Percentiles rank a stretch among this genome's conserved stretches.
Evolutionary conservation across 2,797 vertebrate species (phyloP).

Genomic region (Gobionotothen gibberifrons): DNA sequence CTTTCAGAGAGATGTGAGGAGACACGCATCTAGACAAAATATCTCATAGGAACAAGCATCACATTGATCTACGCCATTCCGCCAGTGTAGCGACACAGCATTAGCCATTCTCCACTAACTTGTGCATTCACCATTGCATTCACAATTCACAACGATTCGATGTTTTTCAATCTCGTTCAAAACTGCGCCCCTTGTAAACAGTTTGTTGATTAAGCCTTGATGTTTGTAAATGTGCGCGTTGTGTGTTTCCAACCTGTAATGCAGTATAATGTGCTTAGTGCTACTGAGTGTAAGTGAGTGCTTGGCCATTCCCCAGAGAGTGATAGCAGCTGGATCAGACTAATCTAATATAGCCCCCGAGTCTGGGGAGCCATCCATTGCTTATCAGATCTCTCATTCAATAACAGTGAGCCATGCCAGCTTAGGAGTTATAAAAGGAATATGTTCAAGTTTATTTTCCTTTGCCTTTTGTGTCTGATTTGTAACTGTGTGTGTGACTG

Average conservation of each 20-base stretch:
- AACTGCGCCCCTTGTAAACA: slow-evolving; percentile 66
- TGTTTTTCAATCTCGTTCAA: slow-evolving; percentile 56
- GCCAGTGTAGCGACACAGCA: slow-evolving; percentile 8
- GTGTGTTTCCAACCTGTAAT: slow-evolving; percentile 77
- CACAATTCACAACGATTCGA: too few relatives aligned
- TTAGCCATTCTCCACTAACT: slow-evolving; percentile 35
- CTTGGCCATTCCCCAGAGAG: slow-evolving; percentile 79
- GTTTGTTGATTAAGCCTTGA: slow-evolving; percentile 77
- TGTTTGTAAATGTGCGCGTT: slow-evolving; percentile 73
- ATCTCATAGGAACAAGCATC: slow-evolving; percentile 45
- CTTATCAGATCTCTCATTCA: slow-evolving; percentile 83
- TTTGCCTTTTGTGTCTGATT: slow-evolving; percentile 24
- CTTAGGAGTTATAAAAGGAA: slow-evolving; percentile 65
- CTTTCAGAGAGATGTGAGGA: slow-evolving; percentile 61
- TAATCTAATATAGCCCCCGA: slow-evolving; percentile 80
- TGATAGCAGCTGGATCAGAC: slow-evolving; percentile 83
- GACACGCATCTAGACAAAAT: slow-evolving; percentile 50
- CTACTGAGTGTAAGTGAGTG: slow-evolving; percentile 81
- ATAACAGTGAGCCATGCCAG: slow-evolving; percentile 70
- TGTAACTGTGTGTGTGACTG: slow-evolving; percentile 25
- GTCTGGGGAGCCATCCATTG: slow-evolving; percentile 82
- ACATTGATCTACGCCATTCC: slow-evolving; percentile 48
- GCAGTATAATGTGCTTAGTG: slow-evolving; percentile 79
- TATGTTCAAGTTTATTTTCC: slow-evolving; percentile 42
- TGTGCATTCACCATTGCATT: slow-evolving; percentile 51